Conservation (phyloP, 2,113 vertebrate species). For the Stigmatopora argus region DNA sequence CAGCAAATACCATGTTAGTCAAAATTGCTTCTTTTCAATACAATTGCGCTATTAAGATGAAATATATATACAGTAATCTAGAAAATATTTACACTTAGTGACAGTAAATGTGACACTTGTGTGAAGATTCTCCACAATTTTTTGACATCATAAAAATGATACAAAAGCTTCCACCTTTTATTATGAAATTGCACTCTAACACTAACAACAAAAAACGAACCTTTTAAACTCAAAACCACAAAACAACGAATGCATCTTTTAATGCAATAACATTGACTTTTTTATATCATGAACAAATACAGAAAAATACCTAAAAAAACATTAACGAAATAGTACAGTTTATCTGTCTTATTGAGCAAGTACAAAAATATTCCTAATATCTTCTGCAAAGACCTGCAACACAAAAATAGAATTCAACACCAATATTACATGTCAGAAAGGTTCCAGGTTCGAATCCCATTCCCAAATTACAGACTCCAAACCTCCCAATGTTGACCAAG, state of each 20-base stretch:
- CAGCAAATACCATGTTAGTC: background rate
- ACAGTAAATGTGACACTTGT: background rate
- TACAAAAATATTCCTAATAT: background rate
- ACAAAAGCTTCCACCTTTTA: too few relatives aligned
- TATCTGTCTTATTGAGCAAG: too few relatives aligned
- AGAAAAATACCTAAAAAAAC: background rate
- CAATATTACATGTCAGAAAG: background rate
- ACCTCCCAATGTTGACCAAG: background rate
- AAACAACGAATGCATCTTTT: too few relatives aligned
- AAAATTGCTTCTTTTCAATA: background rate
- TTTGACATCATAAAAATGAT: too few relatives aligned
- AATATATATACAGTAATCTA: background rate
- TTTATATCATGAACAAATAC: background rate
- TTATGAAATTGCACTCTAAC: too few relatives aligned
- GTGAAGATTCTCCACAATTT: background rate
- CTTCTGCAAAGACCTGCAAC: background rate
- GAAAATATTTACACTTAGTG: constrained; percentile 1
- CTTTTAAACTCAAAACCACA: too few relatives aligned
- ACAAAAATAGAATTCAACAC: background rate
- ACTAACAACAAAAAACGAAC: too few relatives aligned
- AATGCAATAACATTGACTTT: background rate
- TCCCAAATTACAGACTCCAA: background rate
- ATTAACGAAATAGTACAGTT: background rate
- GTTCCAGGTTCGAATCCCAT: background rate
- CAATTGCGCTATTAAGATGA: background rate